Evolutionary conservation across 2,797 vertebrate species (phyloP).

Genomic region (Podargus strigoides): DNA sequence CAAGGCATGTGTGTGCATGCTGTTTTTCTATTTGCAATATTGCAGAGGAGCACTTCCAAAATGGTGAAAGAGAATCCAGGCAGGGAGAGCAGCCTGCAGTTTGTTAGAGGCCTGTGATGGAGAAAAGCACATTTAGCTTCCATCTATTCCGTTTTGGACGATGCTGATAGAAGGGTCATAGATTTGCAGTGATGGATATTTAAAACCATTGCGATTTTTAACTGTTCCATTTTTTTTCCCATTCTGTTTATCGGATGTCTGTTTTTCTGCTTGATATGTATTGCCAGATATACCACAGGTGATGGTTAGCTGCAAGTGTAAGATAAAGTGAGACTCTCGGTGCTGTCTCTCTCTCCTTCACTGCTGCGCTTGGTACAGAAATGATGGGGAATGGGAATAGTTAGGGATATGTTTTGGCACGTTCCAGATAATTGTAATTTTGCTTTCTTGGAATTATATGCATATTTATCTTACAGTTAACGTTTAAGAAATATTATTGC

Average conservation of each 20-base stretch:
- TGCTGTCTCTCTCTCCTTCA: not conserved
- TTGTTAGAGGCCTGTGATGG: not conserved
- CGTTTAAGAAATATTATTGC: not conserved
- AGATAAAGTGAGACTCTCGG: not conserved
- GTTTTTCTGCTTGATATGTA: not conserved
- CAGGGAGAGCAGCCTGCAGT: not conserved
- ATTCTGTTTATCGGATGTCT: not conserved
- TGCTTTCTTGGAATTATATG: not conserved
- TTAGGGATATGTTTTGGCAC: not conserved
- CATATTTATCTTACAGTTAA: not conserved
- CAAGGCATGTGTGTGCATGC: fast-evolving
- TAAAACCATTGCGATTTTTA: not conserved
- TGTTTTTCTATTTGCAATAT: fast-evolving
- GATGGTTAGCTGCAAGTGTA: not conserved
- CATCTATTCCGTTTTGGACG: not conserved
- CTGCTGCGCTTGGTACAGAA: not conserved
- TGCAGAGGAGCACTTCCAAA: not conserved
- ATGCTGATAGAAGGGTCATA: not conserved
- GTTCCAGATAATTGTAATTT: not conserved
- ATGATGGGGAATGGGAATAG: not conserved
- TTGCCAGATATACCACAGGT: not conserved
- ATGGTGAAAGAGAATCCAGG: not conserved
- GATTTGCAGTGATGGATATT: not conserved
- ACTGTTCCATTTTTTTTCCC: not conserved
- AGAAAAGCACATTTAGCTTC: not conserved